Percentiles rank a stretch among this genome's conserved stretches.
Conservation (phyloP, 2,797 vertebrate species). For the Xenops minutus region DNA sequence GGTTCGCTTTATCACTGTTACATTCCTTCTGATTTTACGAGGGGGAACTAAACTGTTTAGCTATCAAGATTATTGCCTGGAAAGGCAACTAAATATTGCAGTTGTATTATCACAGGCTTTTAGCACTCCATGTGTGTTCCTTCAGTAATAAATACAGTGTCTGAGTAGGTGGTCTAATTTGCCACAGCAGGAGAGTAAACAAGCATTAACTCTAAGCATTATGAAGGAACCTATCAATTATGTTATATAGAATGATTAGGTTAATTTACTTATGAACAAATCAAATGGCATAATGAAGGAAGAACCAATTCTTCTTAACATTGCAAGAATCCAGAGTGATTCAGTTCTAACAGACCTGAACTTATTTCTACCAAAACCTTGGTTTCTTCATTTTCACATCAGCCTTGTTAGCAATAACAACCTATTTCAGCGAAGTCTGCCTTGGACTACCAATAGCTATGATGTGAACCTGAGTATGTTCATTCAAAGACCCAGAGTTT, state of each 20-base stretch:
- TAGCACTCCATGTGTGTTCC: constrained; percentile 20
- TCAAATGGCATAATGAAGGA: background rate
- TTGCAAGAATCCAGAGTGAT: background rate
- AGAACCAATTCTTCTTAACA: background rate
- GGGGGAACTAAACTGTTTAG: background rate
- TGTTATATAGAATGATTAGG: background rate
- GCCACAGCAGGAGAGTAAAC: constrained; percentile 34
- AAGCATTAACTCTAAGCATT: background rate
- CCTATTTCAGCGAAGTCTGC: background rate
- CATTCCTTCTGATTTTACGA: constrained; percentile 2
- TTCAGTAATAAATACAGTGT: background rate
- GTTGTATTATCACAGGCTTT: background rate
- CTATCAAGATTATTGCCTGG: background rate
- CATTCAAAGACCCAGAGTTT: background rate
- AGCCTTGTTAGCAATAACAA: background rate
- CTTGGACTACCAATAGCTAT: background rate
- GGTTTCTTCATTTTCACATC: background rate
- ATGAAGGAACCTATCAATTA: constrained; percentile 15
- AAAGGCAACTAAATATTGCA: background rate
- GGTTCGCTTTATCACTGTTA: background rate
- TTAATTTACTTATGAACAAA: constrained; percentile 34
- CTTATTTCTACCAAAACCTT: background rate
- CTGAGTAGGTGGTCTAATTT: constrained; percentile 60
- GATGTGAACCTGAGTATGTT: background rate
- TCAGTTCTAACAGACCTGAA: background rate